Percentiles rank a stretch among this genome's conserved stretches.
Evolutionary conservation across 2,797 vertebrate species (phyloP).

Genomic region (Pseudomugil gertrudae): DNA sequence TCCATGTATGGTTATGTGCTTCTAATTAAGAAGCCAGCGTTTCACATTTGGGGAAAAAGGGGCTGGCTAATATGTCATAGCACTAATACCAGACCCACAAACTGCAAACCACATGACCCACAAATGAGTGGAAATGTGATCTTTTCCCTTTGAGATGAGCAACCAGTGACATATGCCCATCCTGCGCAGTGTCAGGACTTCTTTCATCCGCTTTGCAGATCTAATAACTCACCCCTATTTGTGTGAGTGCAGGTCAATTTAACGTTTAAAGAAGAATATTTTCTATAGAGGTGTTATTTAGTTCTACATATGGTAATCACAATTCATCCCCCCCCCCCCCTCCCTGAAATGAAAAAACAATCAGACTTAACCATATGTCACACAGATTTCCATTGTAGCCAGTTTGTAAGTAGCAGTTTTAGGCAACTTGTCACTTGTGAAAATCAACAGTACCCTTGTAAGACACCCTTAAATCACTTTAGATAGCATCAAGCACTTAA

Average conservation of each 20-base stretch:
- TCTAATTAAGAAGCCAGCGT: conserved; percentile 34
- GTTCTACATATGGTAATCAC: background rate
- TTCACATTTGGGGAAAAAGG: conserved; percentile 14
- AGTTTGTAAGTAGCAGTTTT: background rate
- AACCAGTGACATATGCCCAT: background rate
- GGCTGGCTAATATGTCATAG: conserved; percentile 5
- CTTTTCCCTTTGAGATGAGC: conserved; percentile 12
- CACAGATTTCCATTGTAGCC: conserved; percentile 3
- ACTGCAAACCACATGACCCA: conserved; percentile 5
- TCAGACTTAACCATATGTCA: background rate
- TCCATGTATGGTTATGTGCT: conserved; percentile 19
- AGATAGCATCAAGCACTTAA: background rate
- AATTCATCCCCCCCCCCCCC: background rate
- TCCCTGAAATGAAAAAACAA: background rate
- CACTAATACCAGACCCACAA: conserved; percentile 10
- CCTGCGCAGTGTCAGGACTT: background rate
- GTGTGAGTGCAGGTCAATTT: background rate
- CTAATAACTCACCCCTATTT: background rate
- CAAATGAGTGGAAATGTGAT: conserved; percentile 15
- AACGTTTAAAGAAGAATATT: background rate
- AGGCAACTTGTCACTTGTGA: background rate
- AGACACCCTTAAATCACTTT: background rate
- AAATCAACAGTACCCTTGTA: background rate
- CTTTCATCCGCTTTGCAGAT: background rate
- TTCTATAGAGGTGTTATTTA: background rate